Conservation (phyloP, 2,888 invertebrate genomes). For the Cartodere bifasciata region DNA sequence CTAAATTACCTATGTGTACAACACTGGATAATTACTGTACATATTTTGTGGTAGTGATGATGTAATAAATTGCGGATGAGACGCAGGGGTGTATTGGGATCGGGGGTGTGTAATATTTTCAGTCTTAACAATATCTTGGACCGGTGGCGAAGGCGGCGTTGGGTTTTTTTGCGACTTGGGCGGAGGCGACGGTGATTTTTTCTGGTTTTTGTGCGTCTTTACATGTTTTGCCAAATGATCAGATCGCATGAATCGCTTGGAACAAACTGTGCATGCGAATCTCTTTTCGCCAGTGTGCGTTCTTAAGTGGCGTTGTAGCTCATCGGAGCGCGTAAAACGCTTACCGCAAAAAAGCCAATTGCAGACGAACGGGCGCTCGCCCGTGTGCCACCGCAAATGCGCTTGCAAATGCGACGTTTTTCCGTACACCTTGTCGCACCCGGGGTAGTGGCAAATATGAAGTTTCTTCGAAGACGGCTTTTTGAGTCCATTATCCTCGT, state of each 20-base stretch:
- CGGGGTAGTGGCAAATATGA: conserved; percentile 78
- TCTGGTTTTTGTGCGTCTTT: conserved; percentile 68
- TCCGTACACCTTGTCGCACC: conserved; percentile 80
- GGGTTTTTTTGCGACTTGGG: conserved; percentile 26
- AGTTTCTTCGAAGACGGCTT: conserved; percentile 72
- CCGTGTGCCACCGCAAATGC: conserved; percentile 71
- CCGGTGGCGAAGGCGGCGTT: conserved; percentile 5
- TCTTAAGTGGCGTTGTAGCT: conserved; percentile 75
- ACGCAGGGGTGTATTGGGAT: conserved; percentile 2
- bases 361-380: conserved; percentile 83
- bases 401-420: conserved; percentile 76
- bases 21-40: too few species aligned
- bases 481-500: conserved; percentile 63
- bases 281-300: conserved; percentile 86
- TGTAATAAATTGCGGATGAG: conserved; percentile 1
- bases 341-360: conserved; percentile 84
- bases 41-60: too few species aligned
- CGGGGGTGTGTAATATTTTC: conserved; percentile 5
- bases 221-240: conserved; percentile 90
- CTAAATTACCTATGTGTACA: neutral
- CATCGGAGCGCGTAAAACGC: conserved; percentile 83
- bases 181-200: conserved; percentile 25
- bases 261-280: conserved; percentile 75
- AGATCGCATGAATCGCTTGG: conserved; percentile 83
- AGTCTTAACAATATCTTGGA: conserved; percentile 4